Evolutionary conservation across 1,140 invertebrate species (phyloP).

Genomic region (Ganaspis sp.): DNA sequence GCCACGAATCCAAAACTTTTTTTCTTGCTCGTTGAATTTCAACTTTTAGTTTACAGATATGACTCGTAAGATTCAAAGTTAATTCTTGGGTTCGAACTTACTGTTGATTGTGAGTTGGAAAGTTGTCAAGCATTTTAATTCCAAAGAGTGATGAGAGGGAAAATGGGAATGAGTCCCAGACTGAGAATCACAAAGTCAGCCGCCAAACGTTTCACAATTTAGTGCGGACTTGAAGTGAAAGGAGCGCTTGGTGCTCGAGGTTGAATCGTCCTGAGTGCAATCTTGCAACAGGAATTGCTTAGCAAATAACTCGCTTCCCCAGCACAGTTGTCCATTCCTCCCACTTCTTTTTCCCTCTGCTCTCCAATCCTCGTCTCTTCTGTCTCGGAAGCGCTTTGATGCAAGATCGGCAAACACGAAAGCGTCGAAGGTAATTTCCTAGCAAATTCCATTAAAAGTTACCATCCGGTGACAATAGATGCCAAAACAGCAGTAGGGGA

Average conservation of each 20-base stretch:
- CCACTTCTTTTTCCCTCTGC: slow-evolving; percentile 33
- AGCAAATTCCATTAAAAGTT: slow-evolving; percentile 49
- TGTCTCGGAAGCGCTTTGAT: slow-evolving; percentile 41
- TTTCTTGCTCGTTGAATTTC: no score
- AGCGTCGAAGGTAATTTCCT: slow-evolving; percentile 38
- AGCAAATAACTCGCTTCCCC: slow-evolving; percentile 56
- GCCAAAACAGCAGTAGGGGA: neutral
- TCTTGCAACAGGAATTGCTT: slow-evolving; percentile 59
- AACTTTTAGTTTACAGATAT: no score
- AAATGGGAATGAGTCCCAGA: slow-evolving; percentile 32
- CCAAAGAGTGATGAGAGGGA: neutral
- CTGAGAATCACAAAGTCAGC: slow-evolving; percentile 50
- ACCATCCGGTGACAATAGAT: slow-evolving; percentile 16
- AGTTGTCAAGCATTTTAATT: neutral
- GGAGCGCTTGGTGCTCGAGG: slow-evolving; percentile 44
- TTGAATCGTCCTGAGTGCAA: slow-evolving; percentile 54
- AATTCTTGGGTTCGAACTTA: neutral
- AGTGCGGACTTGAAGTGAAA: slow-evolving; percentile 50
- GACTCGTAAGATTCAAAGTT: no score
- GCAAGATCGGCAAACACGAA: slow-evolving; percentile 40
- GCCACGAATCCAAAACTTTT: no score
- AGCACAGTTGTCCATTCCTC: slow-evolving; percentile 47
- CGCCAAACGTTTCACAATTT: slow-evolving; percentile 56
- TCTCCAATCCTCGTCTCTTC: slow-evolving; percentile 38
- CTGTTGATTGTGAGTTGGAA: neutral